phyloP scores from a whole-genome alignment of 2,113 vertebrate species.

The Cebidichthys violaceus region DNA sequence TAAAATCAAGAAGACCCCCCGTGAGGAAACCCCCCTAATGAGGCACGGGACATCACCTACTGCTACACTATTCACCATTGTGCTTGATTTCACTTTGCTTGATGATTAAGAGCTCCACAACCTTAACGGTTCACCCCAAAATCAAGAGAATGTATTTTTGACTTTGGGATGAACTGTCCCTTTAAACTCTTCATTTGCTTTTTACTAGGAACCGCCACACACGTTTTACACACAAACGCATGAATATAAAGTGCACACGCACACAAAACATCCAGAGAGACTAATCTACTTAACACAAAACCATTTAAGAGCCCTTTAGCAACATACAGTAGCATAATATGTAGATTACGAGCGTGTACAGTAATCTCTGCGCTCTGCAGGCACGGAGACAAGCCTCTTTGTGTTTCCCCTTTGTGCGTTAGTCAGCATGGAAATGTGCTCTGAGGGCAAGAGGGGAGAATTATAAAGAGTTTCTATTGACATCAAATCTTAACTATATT shows the following conservation, averaged over 20 bases:
- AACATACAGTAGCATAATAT: constrained; percentile 40
- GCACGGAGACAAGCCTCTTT: constrained; percentile 65
- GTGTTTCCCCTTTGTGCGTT: constrained; percentile 65
- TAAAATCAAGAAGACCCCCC: too few species aligned
- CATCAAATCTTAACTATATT: constrained; percentile 77
- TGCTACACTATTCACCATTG: too few species aligned
- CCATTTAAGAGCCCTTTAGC: constrained; percentile 57
- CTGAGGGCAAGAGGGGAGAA: constrained; percentile 60
- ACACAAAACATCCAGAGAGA: background rate
- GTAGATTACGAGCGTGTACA: constrained; percentile 62
- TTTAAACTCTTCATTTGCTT: background rate
- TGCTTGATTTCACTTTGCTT: too few species aligned
- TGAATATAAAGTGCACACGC: constrained; percentile 3
- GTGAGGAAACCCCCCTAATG: too few species aligned
- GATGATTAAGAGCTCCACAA: too few species aligned
- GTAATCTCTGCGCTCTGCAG: constrained; percentile 61
- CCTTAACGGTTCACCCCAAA: too few species aligned
- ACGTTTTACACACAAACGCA: background rate
- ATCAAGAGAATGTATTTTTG: too few species aligned
- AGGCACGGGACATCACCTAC: too few species aligned
- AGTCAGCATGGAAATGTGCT: constrained; percentile 73
- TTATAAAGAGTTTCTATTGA: constrained; percentile 72
- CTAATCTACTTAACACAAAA: constrained; percentile 54
- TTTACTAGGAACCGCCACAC: background rate
- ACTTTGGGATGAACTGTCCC: too few species aligned